Evolutionary conservation across 2,888 invertebrate genomes (phyloP).

Genomic region (Atethmia centrago): DNA sequence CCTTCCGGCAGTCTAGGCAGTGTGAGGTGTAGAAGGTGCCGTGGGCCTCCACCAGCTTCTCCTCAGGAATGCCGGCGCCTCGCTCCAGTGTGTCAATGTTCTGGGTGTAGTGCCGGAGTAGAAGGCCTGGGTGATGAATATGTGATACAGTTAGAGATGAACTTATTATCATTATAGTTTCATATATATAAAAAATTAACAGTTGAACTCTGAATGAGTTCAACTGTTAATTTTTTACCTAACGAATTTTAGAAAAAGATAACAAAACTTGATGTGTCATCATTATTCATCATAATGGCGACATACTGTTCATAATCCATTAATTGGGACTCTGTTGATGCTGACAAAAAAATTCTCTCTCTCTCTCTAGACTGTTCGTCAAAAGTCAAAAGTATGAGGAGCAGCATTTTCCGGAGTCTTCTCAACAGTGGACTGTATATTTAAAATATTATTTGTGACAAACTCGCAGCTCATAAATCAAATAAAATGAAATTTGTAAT

Average conservation of each 20-base stretch:
- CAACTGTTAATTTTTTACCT: too few species aligned
- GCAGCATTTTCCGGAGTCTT: background rate
- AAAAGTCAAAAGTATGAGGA: background rate
- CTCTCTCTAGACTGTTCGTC: background rate
- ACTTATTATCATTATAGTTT: too few species aligned
- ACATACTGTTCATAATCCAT: too few species aligned
- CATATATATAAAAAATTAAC: too few species aligned
- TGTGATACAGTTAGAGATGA: background rate
- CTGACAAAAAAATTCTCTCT: background rate
- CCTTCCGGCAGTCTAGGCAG: conserved; percentile 94
- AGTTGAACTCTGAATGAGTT: too few species aligned
- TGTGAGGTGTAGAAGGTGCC: conserved; percentile 97
- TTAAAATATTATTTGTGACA: too few species aligned
- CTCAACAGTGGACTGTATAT: background rate
- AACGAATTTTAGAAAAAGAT: too few species aligned
- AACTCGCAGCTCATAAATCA: too few species aligned
- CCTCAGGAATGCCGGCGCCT: conserved; percentile 95
- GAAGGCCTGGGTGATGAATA: conserved; percentile 81
- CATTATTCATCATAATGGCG: too few species aligned
- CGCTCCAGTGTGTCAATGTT: conserved; percentile 98
- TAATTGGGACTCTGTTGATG: background rate
- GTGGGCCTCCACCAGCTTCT: conserved; percentile 98
- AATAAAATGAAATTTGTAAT: too few species aligned
- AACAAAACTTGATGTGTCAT: too few species aligned
- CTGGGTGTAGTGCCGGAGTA: conserved; percentile 95